These are phyloP conservation scores for Rhineura floridana DNA, from an alignment of 2,113 vertebrate genomes.

Conservation along the genomic window DNA sequence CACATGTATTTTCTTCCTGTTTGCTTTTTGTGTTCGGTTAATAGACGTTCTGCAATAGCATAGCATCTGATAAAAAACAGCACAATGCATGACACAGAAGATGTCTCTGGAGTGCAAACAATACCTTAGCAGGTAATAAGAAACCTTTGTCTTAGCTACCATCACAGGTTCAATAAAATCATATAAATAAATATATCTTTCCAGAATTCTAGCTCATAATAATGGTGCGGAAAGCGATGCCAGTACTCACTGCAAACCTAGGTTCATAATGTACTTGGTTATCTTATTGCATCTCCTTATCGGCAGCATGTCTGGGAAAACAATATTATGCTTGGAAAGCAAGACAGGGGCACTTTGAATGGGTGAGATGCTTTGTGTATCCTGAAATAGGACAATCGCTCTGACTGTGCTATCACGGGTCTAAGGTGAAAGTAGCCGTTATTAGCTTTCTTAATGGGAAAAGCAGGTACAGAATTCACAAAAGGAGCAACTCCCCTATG, in stretches of 20 bases:
- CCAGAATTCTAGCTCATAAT: background rate
- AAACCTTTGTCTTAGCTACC: constrained; percentile 22
- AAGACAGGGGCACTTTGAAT: background rate
- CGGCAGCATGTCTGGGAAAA: background rate
- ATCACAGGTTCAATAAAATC: constrained; percentile 41
- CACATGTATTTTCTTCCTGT: background rate
- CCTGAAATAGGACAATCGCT: background rate
- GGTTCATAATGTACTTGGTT: background rate
- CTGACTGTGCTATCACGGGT: accelerated
- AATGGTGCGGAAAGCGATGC: background rate
- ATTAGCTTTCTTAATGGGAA: background rate
- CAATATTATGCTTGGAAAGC: background rate
- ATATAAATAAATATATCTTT: background rate
- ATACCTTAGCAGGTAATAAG: background rate
- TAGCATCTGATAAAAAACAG: constrained; percentile 4
- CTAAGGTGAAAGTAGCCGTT: background rate
- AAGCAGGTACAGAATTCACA: background rate
- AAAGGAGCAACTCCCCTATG: background rate
- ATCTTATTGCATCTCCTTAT: background rate
- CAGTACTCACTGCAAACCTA: background rate
- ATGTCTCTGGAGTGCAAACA: background rate
- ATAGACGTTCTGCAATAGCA: background rate
- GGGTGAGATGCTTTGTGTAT: background rate
- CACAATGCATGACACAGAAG: background rate
- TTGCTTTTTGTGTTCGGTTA: background rate